phyloP scores from a whole-genome alignment of 2,113 vertebrate species.

The Brachyhypopomus gauderio region DNA sequence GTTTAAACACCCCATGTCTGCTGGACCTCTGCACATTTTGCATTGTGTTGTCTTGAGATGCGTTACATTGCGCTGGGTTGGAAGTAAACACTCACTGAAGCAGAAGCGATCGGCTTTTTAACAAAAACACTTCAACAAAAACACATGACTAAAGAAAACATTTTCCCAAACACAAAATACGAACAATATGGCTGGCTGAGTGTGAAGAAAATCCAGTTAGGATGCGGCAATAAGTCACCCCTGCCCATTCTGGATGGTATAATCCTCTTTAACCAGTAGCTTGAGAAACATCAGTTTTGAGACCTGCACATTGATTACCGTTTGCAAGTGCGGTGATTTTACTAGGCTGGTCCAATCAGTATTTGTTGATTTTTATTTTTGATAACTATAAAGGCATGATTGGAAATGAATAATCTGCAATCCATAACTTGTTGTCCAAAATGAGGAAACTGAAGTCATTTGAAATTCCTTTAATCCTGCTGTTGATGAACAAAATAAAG shows the following conservation, averaged over 20 bases:
- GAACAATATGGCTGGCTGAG: neutral
- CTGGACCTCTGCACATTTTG: neutral
- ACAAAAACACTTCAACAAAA: neutral
- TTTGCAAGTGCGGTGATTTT: conserved; percentile 7
- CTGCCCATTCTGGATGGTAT: neutral
- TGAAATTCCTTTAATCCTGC: neutral
- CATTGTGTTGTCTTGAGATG: neutral
- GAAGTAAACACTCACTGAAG: neutral
- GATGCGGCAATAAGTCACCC: neutral
- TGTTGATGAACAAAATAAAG: neutral
- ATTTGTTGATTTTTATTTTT: neutral
- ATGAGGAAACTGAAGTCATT: too few species aligned
- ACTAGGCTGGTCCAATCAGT: neutral
- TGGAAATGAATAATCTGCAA: too few species aligned
- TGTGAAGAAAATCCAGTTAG: neutral
- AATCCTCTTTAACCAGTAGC: neutral
- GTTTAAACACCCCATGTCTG: neutral
- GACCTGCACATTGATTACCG: conserved; percentile 12
- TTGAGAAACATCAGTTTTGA: neutral
- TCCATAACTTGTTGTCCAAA: too few species aligned
- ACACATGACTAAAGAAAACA: neutral
- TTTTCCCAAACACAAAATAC: neutral
- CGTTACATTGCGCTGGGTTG: neutral
- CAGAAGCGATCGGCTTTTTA: neutral
- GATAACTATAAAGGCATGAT: neutral